Conservation (phyloP, 2,888 invertebrate species). For the Hypselothyrea guttata region DNA sequence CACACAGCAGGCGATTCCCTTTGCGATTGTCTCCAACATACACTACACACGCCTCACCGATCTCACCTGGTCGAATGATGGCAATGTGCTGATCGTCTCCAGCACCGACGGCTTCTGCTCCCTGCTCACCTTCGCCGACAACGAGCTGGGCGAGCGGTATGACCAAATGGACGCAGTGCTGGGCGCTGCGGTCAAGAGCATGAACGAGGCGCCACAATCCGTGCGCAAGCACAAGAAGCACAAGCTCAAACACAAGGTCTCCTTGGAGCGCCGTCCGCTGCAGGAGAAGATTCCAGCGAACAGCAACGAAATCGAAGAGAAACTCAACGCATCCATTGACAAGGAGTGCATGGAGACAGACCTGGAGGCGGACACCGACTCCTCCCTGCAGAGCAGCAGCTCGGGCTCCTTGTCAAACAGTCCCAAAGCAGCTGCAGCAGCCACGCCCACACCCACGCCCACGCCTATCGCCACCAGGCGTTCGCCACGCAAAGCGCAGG, state of each 20-base stretch:
- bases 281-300: conserved; percentile 50
- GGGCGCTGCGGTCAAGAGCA: conserved; percentile 57
- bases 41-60: conserved; percentile 95
- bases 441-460: conserved; percentile 20
- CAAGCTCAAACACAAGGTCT: conserved; percentile 57
- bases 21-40: conserved; percentile 91
- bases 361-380: conserved; percentile 62
- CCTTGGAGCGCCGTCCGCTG: conserved; percentile 57
- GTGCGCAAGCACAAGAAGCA: conserved; percentile 55
- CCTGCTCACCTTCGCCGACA: conserved; percentile 88
- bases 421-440: conserved; percentile 15
- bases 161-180: conserved; percentile 77
- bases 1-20: conserved; percentile 91
- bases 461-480: conserved; percentile 53
- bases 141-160: conserved; percentile 87
- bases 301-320: background rate
- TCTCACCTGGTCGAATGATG: conserved; percentile 93
- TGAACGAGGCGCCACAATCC: conserved; percentile 46
- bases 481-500: conserved; percentile 48
- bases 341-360: conserved; percentile 31
- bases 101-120: conserved; percentile 96
- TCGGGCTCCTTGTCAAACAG: conserved; percentile 28
- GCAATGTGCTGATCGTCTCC: conserved; percentile 88
- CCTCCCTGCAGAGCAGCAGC: conserved; percentile 61
- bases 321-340: conserved; percentile 13